Base-by-base conservation (phyloP, 2,113 vertebrate species). In the Paratilapia polleni region DNA sequence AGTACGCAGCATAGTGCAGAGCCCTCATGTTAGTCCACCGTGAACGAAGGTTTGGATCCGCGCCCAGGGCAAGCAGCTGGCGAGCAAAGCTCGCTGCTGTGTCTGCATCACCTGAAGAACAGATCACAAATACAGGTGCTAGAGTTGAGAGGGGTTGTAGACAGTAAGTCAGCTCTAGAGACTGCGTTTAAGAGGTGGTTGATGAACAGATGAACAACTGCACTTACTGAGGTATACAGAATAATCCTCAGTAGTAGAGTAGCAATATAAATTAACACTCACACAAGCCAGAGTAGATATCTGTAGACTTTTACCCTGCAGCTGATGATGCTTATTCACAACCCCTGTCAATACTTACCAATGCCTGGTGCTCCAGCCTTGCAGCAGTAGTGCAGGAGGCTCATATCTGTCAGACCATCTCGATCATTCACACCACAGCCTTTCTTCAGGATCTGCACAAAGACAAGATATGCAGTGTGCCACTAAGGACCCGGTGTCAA, bases 1-100 rank as follows among this genome's bases (percentile, higher is more conserved):
- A 99, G 93, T 99, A 99, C 4, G 98, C 97, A 19, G 98, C 98
- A 20, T 99, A 99, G 92, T 99, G 98, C 94, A 99, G 93, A 52
- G 98, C 98, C 86, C 97, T 98, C 98, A 99, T 99, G 90, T 99
- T 98, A 22, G 98, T 99, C 98, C 98, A 99, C 34, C 98, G 97
- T 59, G 98, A 99, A 59, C 98, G 97, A 57, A 98, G 95, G 78
- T 95, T 97, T 2, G 96, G 96, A 19, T 99, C 97, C 0, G 98
- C 98, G 54, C 98, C 98, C 91, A 98, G 91, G 34, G 95, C 94
- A 22, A 99, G 95, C 6, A 99, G 97, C 52, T 96, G 97, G 0
- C 91, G 94, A 5, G 98, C 98, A 86, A 99, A 99, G 84, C 94
- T 94, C 5, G 97, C 97, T 34, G 98, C 97, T 0, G 93, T 97